A percentile compares a stretch with the other conserved stretches of the same genome.
Conservation (phyloP, 2,888 invertebrate species). For the Listrodromus nycthemerus region DNA sequence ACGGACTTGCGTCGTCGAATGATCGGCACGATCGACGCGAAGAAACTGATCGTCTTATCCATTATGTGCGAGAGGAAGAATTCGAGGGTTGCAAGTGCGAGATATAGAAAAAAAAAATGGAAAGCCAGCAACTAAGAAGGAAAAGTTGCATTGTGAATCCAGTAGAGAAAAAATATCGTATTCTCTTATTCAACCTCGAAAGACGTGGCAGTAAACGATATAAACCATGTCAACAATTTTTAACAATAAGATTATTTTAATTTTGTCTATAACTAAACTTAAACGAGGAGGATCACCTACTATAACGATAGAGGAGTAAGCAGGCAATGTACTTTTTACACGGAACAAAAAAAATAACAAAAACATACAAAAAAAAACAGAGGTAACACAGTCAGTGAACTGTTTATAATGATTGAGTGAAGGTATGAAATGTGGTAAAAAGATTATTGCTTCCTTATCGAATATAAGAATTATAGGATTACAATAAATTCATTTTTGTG, state of each 20-base stretch:
- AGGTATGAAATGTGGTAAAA: slow-evolving; percentile 77
- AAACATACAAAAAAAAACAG: slow-evolving; percentile 38
- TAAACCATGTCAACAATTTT: slow-evolving; percentile 71
- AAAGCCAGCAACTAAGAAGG: slow-evolving; percentile 1
- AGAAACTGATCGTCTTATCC: slow-evolving; percentile 47
- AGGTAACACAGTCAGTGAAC: slow-evolving; percentile 69
- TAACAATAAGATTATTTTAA: slow-evolving; percentile 81
- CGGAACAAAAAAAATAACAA: slow-evolving; percentile 63
- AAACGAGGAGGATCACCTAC: slow-evolving; percentile 67
- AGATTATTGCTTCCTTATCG: slow-evolving; percentile 81
- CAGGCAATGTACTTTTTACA: slow-evolving; percentile 82
- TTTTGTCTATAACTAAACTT: slow-evolving; percentile 80
- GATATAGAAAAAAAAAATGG: slow-evolving; percentile 16
- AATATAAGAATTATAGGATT: slow-evolving; percentile 75
- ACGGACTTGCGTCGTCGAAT: slow-evolving; percentile 52
- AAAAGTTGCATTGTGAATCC: slow-evolving; percentile 42
- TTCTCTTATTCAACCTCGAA: slow-evolving; percentile 57
- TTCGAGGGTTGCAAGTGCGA: slow-evolving; percentile 37
- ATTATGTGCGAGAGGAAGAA: slow-evolving; percentile 63
- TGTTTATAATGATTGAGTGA: slow-evolving; percentile 75
- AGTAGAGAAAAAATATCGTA: slow-evolving; percentile 43
- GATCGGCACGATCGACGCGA: slow-evolving; percentile 24
- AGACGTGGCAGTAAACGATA: slow-evolving; percentile 60
- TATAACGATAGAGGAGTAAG: slow-evolving; percentile 76
- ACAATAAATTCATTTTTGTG: slow-evolving; percentile 73